Evolutionary conservation across 1,140 invertebrate genomes (phyloP).

Genomic region (Eumeta japonica): DNA sequence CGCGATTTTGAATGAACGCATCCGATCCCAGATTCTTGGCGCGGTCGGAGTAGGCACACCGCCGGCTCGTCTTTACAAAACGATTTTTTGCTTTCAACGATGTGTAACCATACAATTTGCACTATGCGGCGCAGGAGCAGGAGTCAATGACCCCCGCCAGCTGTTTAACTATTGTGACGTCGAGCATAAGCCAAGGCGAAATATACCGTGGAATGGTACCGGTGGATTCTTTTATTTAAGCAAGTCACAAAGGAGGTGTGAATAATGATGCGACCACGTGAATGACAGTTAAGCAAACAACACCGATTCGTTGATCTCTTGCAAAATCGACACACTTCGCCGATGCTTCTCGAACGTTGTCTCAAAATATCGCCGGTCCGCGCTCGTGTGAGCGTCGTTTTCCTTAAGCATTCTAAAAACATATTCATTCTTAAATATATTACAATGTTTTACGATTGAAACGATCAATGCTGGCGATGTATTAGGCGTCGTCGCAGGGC

Average conservation of each 20-base stretch:
- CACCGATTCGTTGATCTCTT: no score
- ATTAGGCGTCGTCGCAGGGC: constrained; percentile 16
- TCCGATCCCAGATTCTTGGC: constrained; percentile 25
- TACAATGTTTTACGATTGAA: constrained; percentile 3
- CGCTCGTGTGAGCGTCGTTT: no score
- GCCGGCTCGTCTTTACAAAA: background rate
- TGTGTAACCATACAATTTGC: constrained; percentile 52
- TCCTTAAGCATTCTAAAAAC: no score
- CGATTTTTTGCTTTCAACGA: constrained; percentile 37
- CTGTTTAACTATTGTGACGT: constrained; percentile 44
- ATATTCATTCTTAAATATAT: background rate
- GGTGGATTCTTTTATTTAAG: constrained; percentile 35
- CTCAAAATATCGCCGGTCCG: no score
- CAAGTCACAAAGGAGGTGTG: constrained; percentile 47
- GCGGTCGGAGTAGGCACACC: background rate
- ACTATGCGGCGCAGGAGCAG: constrained; percentile 24
- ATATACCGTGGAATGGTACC: constrained; percentile 40
- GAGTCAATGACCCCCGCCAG: constrained; percentile 46
- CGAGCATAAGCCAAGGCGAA: constrained; percentile 34
- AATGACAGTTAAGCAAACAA: constrained; percentile 26
- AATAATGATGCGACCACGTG: constrained; percentile 41
- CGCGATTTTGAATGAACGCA: constrained; percentile 19
- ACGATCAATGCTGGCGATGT: constrained; percentile 9
- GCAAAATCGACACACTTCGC: no score
- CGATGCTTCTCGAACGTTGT: no score